Conservation (phyloP, 2,888 invertebrate species). For the Apantesis nais region DNA sequence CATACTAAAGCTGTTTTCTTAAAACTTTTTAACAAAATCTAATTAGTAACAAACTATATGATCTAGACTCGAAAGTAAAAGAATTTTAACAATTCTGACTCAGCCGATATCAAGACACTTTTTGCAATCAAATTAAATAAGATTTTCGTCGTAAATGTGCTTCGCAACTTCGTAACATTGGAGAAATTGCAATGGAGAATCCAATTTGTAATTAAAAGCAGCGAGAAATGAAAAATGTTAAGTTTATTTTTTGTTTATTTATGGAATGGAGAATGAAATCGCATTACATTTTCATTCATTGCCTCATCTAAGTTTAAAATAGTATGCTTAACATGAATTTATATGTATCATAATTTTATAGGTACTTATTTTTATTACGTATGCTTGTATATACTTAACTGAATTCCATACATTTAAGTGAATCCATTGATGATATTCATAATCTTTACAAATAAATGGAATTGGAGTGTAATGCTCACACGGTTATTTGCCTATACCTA, state of each 20-base stretch:
- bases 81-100: background rate
- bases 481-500: too few relatives aligned
- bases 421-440: background rate
- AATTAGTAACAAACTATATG: background rate
- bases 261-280: background rate
- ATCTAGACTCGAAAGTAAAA: conserved; percentile 1
- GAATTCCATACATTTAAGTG: background rate
- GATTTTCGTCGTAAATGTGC: background rate
- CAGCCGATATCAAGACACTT: background rate
- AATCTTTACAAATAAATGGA: too few relatives aligned
- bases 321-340: background rate
- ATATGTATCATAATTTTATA: background rate
- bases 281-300: background rate
- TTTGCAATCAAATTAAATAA: background rate
- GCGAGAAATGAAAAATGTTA: background rate
- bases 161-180: background rate
- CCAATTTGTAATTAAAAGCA: background rate
- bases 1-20: background rate
- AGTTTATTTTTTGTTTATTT: background rate
- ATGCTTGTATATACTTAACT: background rate
- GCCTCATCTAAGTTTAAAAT: background rate
- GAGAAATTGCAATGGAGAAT: background rate
- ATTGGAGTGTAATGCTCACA: too few relatives aligned
- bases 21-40: background rate
- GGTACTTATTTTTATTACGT: background rate